Evolutionary conservation across 2,113 vertebrate genomes (phyloP).

Genomic region (Ranitomeya variabilis): DNA sequence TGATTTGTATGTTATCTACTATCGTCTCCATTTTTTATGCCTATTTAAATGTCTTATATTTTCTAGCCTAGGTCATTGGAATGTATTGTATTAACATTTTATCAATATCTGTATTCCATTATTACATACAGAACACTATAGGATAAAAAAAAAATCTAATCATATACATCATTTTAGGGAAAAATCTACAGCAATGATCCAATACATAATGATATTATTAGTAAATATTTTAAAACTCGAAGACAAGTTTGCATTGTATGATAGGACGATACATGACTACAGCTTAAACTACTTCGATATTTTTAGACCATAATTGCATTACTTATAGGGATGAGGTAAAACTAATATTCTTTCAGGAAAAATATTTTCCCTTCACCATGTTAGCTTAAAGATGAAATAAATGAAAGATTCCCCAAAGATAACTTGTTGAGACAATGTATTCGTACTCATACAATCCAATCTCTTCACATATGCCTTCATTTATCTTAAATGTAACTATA

Average conservation of each 20-base stretch:
- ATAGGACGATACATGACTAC: background rate
- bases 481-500: conserved; percentile 82
- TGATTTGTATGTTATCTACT: too few species aligned
- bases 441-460: conserved; percentile 74
- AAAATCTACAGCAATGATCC: background rate
- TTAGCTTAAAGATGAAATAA: conserved; percentile 78
- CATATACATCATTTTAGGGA: background rate
- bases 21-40: too few species aligned
- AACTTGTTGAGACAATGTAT: conserved; percentile 79
- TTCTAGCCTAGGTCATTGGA: background rate
- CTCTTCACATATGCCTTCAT: conserved; percentile 68
- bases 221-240: background rate
- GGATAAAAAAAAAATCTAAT: background rate
- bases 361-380: conserved; percentile 69
- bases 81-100: background rate
- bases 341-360: background rate
- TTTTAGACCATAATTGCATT: background rate
- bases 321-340: background rate
- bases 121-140: background rate
- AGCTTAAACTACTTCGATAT: background rate
- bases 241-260: background rate
- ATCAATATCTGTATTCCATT: background rate
- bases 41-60: background rate
- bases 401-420: conserved; percentile 84
- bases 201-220: background rate